Evolutionary conservation across 2,797 vertebrate species (phyloP).

Genomic region (Cirrhinus mrigala): DNA sequence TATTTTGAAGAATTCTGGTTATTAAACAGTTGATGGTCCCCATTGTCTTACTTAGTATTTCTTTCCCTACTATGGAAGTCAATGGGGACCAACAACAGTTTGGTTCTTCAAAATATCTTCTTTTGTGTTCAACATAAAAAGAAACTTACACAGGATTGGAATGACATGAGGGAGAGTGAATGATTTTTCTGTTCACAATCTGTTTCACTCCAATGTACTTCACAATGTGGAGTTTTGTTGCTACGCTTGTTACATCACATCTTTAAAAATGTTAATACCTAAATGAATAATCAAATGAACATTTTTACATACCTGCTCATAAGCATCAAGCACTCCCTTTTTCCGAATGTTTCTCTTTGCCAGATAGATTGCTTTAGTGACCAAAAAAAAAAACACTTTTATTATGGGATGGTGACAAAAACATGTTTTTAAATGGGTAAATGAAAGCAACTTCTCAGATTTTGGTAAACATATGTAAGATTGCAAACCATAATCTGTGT

Average conservation of each 20-base stretch:
- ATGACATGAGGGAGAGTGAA: too few species aligned
- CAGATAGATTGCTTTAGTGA: slow-evolving; percentile 89
- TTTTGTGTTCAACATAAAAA: too few species aligned
- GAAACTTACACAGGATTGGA: too few species aligned
- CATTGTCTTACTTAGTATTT: too few species aligned
- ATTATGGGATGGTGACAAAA: not conserved
- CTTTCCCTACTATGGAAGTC: too few species aligned
- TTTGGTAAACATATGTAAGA: slow-evolving; percentile 1
- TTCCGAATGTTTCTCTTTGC: slow-evolving; percentile 96
- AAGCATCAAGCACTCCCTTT: slow-evolving; percentile 90
- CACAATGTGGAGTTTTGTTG: too few species aligned
- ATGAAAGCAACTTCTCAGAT: not conserved
- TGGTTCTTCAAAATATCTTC: too few species aligned
- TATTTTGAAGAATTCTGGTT: too few species aligned
- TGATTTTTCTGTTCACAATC: not conserved
- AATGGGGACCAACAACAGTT: too few species aligned
- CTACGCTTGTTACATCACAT: not conserved
- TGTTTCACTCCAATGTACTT: not conserved
- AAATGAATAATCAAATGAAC: not conserved
- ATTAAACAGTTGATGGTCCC: too few species aligned
- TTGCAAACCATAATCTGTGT: slow-evolving; percentile 88
- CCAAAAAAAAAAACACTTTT: slow-evolving; percentile 29
- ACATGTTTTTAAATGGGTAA: not conserved
- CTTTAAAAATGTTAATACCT: not conserved
- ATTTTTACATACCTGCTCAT: slow-evolving; percentile 86